These are phyloP conservation scores for Platycnemis pennipes DNA, from an alignment of 2,888 invertebrate species.

Conservation along the genomic window DNA sequence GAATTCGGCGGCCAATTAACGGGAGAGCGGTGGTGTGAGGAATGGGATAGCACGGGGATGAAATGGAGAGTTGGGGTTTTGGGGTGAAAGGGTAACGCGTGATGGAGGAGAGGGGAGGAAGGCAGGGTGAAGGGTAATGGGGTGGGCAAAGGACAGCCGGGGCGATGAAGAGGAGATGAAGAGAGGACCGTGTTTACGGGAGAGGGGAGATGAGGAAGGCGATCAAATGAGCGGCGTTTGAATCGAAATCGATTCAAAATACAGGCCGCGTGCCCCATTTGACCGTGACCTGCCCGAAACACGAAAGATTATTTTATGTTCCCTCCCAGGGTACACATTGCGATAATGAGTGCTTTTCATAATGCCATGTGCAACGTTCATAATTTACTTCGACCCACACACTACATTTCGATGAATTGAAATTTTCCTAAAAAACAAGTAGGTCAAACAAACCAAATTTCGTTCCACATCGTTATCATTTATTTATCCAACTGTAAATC, in stretches of 20 bases:
- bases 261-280: not conserved
- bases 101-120: not conserved
- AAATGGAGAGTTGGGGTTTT: not conserved
- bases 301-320: not conserved
- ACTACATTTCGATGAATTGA: no score
- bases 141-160: not conserved
- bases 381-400: no score
- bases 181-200: not conserved
- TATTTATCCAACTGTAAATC: no score
- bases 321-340: no score
- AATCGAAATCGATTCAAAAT: constrained; percentile 2
- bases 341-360: no score
- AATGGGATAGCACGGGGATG: not conserved
- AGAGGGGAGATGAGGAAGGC: not conserved
- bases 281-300: not conserved
- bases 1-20: constrained; percentile 36
- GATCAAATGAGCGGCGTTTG: not conserved
- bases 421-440: no score
- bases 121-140: not conserved
- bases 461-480: no score
- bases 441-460: no score
- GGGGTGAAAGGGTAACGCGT: not conserved
- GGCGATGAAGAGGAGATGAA: not conserved
- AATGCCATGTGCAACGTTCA: no score
- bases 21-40: not conserved